Evolutionary conservation across 2,113 vertebrate genomes (phyloP).

Genomic region (Verasper variegatus): DNA sequence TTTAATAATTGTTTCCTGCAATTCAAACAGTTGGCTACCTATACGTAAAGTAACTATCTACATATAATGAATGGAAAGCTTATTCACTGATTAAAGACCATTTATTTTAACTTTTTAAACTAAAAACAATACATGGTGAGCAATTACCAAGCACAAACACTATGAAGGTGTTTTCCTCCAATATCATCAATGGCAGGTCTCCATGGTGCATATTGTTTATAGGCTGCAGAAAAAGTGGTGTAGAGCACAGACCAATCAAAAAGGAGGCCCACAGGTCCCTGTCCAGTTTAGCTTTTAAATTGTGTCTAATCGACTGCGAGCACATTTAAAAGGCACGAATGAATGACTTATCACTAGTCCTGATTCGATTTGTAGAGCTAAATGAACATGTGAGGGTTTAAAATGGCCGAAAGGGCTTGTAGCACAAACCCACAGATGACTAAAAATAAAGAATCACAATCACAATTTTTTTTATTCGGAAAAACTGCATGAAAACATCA

Average conservation of each 20-base stretch:
- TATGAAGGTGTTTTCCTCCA: not conserved
- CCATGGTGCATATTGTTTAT: slow-evolving; percentile 1
- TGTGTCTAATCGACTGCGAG: slow-evolving; percentile 48
- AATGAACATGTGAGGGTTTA: slow-evolving; percentile 47
- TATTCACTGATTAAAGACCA: too few species aligned
- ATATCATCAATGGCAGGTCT: not conserved
- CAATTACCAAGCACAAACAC: not conserved
- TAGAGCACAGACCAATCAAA: slow-evolving; percentile 15
- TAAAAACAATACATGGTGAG: too few species aligned
- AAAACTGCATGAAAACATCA: not conserved
- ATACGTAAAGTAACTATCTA: too few species aligned
- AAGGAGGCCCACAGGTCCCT: slow-evolving; percentile 38
- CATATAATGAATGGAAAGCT: too few species aligned
- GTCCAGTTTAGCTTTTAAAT: slow-evolving; percentile 51
- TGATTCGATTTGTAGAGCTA: slow-evolving; percentile 52
- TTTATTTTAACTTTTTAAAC: too few species aligned
- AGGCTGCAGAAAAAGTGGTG: slow-evolving; percentile 20
- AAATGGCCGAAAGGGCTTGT: slow-evolving; percentile 15
- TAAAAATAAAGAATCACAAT: not conserved
- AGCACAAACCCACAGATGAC: not conserved
- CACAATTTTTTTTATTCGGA: not conserved
- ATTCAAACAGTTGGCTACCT: not conserved
- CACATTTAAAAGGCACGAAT: slow-evolving; percentile 43
- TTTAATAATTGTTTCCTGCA: not conserved
- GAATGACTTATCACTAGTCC: slow-evolving; percentile 37